Evolutionary conservation across 2,888 invertebrate species (phyloP), one percentile per base, ranked within the genome.

Genomic region (Ectemnius lituratus): DNA sequence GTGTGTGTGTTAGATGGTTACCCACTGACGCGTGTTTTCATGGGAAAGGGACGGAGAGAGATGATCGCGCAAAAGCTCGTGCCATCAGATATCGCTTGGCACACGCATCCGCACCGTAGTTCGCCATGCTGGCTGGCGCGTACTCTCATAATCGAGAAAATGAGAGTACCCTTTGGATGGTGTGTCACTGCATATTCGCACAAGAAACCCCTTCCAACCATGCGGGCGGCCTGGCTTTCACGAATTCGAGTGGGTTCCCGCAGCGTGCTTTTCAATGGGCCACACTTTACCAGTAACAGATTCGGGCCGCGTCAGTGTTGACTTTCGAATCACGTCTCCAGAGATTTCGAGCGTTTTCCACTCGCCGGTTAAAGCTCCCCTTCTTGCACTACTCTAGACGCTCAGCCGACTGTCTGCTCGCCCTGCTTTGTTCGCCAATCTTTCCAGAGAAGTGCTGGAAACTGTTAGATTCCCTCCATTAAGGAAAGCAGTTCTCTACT

Each of bases 11-110:
- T 80, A 76, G 78, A 82, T 66, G 85, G 82, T 81, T 70, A 84
- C 73, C 79, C 82, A 79, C 84, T 76, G 83, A 84, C 81, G 84
- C 83, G 80, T 79, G 84, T 82, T 80, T 79, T 79, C 14, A 14
- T 16, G 52, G 52, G 1, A 13, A 11, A 52, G 78, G 78, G 75
- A 71, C 81, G 75, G 77, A 75, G 82, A 75, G 82, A 76, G 78
- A 82, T 83, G 83, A 81, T 80, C 67, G 76, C 58, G 83, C 68
- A 62, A 74, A 65, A 70, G 64, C 69, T 62, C 47, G 52, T 52
- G 72, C 76, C 75, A 81, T 83, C 82, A 74, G 81, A 83, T 82
- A 77, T 73, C 59, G 67, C 73, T 66, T 67, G 70, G 71, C 81
- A 78, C 73, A 75, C 67, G 81, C 81, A 76, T 78, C 37, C 37